Percentiles rank a stretch among this genome's conserved stretches.
Evolutionary conservation across 2,797 vertebrate species (phyloP).

Genomic region (Sandelia bainsii): DNA sequence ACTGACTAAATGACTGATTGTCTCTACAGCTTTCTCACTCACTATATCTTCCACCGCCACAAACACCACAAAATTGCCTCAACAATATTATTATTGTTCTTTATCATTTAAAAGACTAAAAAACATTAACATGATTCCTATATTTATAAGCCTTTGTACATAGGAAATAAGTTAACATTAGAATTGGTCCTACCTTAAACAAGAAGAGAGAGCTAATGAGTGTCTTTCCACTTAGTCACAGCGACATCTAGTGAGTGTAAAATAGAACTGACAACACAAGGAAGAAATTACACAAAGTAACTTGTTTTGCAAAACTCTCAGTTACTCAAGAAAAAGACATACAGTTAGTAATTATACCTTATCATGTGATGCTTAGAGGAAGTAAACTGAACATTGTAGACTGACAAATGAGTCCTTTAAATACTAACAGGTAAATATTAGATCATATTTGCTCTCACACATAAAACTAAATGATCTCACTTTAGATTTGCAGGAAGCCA

Average conservation of each 20-base stretch:
- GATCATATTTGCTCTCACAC: background rate
- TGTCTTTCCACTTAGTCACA: slow-evolving; percentile 69
- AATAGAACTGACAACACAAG: slow-evolving; percentile 20
- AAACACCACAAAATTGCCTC: background rate
- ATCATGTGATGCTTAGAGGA: background rate
- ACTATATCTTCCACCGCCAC: background rate
- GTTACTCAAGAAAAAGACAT: slow-evolving; percentile 3
- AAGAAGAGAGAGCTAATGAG: background rate
- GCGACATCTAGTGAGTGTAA: slow-evolving; percentile 80
- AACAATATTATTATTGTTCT: background rate
- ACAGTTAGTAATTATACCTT: background rate
- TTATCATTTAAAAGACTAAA: background rate
- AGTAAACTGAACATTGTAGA: background rate
- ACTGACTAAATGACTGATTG: background rate
- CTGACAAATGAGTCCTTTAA: background rate
- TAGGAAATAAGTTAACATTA: background rate
- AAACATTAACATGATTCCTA: background rate
- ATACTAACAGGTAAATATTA: background rate
- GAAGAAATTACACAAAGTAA: background rate
- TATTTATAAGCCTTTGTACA: background rate
- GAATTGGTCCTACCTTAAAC: background rate
- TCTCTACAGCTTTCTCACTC: background rate
- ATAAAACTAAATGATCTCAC: background rate
- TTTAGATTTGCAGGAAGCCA: background rate
- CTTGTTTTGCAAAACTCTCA: background rate